These are phyloP conservation scores for Hippopotamyrus pictus DNA, from an alignment of 2,797 vertebrate genomes.

Conservation along the genomic window DNA sequence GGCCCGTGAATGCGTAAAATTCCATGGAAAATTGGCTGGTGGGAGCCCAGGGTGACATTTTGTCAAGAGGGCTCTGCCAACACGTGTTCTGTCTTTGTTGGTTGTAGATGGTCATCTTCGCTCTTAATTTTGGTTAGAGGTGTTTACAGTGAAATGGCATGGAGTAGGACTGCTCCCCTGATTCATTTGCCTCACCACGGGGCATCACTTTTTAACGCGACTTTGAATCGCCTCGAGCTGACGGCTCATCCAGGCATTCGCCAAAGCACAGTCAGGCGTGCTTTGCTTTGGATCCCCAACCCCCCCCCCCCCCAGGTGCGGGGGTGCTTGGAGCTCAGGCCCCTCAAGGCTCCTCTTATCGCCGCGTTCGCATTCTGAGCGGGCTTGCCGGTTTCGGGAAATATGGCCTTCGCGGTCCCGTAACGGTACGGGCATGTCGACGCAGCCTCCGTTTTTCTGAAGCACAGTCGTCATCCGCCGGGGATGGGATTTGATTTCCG, in stretches of 20 bases:
- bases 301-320: background rate
- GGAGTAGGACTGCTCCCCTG: background rate
- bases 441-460: background rate
- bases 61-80: background rate
- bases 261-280: background rate
- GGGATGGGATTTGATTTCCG: background rate
- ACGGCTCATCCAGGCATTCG: background rate
- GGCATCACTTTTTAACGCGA: background rate
- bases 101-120: background rate
- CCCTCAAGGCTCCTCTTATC: background rate
- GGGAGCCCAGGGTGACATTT: background rate
- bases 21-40: background rate
- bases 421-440: background rate
- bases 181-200: background rate
- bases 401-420: background rate
- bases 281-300: background rate
- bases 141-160: background rate
- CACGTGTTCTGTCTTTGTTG: background rate
- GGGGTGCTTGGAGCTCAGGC: background rate
- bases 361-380: background rate
- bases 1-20: background rate
- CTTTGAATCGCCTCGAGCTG: background rate
- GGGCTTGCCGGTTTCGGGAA: background rate
- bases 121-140: background rate
- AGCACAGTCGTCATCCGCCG: background rate